Percentiles rank a stretch among this genome's conserved stretches.
Conservation (phyloP, 2,888 invertebrate species). For the Agrenia bidenticulata region DNA sequence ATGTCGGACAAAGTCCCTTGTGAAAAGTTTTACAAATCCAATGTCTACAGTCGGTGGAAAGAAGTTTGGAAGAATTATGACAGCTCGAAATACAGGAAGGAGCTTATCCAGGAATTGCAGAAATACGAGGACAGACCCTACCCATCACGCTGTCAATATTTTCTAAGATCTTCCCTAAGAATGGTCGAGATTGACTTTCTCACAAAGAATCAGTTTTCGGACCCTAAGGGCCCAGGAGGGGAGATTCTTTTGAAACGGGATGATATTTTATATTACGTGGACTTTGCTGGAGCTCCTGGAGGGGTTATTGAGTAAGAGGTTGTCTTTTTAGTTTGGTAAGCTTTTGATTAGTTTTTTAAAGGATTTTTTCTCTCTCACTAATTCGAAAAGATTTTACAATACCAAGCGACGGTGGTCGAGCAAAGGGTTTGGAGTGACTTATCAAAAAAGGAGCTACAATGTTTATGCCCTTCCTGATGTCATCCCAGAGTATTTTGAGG, state of each 20-base stretch:
- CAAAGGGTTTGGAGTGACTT: conserved; percentile 16
- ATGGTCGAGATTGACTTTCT: conserved; percentile 12
- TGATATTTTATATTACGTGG: conserved; percentile 8
- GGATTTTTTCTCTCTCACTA: too few relatives aligned
- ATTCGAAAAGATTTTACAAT: neutral
- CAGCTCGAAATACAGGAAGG: neutral
- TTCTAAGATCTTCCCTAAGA: neutral
- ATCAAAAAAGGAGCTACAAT: conserved; percentile 1
- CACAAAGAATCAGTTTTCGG: conserved; percentile 8
- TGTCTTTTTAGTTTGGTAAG: neutral
- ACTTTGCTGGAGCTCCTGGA: conserved; percentile 14
- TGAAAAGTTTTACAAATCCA: neutral
- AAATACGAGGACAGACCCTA: conserved; percentile 2
- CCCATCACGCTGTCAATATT: conserved; percentile 3
- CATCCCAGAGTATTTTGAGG: conserved; percentile 4
- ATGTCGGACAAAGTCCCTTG: neutral
- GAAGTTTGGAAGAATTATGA: neutral
- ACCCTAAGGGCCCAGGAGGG: neutral
- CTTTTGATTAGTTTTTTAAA: neutral
- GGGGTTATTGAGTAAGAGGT: conserved; percentile 6
- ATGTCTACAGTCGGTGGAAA: neutral
- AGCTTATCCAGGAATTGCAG: conserved; percentile 2
- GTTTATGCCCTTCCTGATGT: neutral
- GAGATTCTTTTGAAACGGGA: neutral
- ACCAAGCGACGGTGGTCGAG: neutral